Evolutionary conservation across 2,797 vertebrate genomes (phyloP), one percentile per base, ranked within the genome.

Genomic region (Hoplostethus mediterraneus): DNA sequence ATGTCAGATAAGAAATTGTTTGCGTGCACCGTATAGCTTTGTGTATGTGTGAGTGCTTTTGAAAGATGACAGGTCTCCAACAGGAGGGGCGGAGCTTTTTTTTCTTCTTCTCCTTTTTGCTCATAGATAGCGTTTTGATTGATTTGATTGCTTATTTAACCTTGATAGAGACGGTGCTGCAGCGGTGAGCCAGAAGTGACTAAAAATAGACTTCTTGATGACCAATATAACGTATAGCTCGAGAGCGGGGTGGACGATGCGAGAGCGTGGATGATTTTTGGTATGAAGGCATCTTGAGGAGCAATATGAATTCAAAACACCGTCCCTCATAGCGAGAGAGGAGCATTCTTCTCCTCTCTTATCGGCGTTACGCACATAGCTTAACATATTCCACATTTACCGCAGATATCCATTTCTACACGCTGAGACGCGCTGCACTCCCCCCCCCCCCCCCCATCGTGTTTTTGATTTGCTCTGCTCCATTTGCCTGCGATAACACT

Each of bases 131-230:
- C 63, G 71, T 86, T 91, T 75, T 90, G 91, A 94, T 90, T 85
- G 85, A 93, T 93, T 89, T 89, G 86, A 94, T 93, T 89, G 90
- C 85, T 90, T 91, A 87, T 89, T 92, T 91, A 92, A 92, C 92
- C 92, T 94, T 92, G 91, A 91, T 75, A 73, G 77, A 87, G 85
- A 83, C 62, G 36, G 68, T 59, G 9, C 7, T 12, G 76, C 63
- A 31, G 61, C 38, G 44, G 16, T 58, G 56, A 71, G 60, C 55
- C 25, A 33, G 49, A 77, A 70, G 56, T 59, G 47, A 67, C 78
- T 64, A 66, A 76, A 86, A 82, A 89, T 72, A 77, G 73, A 82
- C 74, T 55, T 75, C 67, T 47, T 80, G 63, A 58, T 65, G 58
- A 75, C 57, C 52, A 45, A 47, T 48, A 30, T 78, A 71, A 82